Evolutionary conservation across 1,140 invertebrate genomes (phyloP), one percentile per base, ranked within the genome.

Genomic region (Palaemon carinicauda): DNA sequence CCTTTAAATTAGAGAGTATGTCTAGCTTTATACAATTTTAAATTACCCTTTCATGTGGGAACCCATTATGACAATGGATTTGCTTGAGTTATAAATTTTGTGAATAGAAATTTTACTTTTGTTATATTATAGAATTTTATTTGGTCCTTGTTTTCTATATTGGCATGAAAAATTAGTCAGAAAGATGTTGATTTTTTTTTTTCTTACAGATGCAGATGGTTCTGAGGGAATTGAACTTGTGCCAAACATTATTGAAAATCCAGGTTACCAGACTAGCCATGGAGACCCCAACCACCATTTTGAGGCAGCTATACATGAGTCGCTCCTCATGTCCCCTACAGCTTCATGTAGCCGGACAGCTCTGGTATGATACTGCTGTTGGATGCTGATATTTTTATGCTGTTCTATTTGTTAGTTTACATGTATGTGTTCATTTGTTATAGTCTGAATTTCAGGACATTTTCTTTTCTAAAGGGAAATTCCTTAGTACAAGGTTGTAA

Each of bases 181-280:
- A n/a, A n/a, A n/a, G n/a, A n/a, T n/a, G n/a, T 24, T 15, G n/a
- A 52, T 31, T 17, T 19, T 56, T 33, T 31, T 52, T 27, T 74
- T 83, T 73, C 12, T 53, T 79, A 65, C 29, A 29, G 82, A 74
- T 21, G 33, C 19, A 56, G 84, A 87, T 50, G 60, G 80, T 21
- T 21, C 50, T 24, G 84, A 87, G 56, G 74, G 29, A 52, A 87
- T 87, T 74, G 84, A 87, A 50, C 51, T 87, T 17, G 65, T 87
- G 73, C 84, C 84, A n/a, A 60, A 87, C 31, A 87, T 87, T 69
- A 80, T 87, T 27, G 84, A 87, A 50, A 87, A 87, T n/a, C 84
- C 84, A 7, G 84, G 65, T 17, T 87, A 87, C 27, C 84, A 85
- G 54, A 33, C 71, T 53, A 41, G 65, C 0, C 74, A 75, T 50